These are phyloP conservation scores for Drosophila navojoa DNA, from an alignment of 1,140 invertebrate genomes.

Conservation along the genomic window DNA sequence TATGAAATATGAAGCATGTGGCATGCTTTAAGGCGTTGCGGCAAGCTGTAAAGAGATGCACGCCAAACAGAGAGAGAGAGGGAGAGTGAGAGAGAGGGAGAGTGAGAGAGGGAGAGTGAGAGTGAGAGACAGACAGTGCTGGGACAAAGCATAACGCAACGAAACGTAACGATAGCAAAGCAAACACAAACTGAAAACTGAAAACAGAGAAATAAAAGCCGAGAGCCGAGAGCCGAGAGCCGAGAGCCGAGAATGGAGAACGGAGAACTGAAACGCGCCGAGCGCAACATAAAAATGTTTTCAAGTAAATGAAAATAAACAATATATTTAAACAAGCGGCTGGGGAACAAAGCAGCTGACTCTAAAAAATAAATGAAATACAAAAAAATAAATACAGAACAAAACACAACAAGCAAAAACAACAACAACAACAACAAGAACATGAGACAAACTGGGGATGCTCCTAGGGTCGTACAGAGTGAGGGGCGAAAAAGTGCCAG, in stretches of 20 bases:
- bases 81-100: not conserved
- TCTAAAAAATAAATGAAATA: constrained; percentile 12
- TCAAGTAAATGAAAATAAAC: constrained; percentile 52
- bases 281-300: constrained; percentile 35
- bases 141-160: constrained; percentile 13
- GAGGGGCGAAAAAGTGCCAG: not conserved
- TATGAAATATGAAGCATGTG: constrained; percentile 28
- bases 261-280: no score
- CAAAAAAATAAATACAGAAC: not conserved
- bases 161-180: constrained; percentile 34
- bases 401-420: not conserved
- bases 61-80: not conserved
- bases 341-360: constrained; percentile 35
- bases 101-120: not conserved
- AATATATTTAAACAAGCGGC: constrained; percentile 47
- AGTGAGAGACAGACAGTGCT: not conserved
- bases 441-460: no score
- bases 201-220: constrained; percentile 19
- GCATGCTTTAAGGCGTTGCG: constrained; percentile 21
- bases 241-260: constrained; percentile 19
- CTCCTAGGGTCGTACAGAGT: no score
- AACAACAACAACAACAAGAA: no score
- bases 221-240: no score
- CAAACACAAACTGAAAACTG: constrained; percentile 37
- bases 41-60: not conserved